These are phyloP conservation scores for Eleutherodactylus coqui DNA, from an alignment of 2,797 vertebrate genomes.

Conservation along the genomic window DNA sequence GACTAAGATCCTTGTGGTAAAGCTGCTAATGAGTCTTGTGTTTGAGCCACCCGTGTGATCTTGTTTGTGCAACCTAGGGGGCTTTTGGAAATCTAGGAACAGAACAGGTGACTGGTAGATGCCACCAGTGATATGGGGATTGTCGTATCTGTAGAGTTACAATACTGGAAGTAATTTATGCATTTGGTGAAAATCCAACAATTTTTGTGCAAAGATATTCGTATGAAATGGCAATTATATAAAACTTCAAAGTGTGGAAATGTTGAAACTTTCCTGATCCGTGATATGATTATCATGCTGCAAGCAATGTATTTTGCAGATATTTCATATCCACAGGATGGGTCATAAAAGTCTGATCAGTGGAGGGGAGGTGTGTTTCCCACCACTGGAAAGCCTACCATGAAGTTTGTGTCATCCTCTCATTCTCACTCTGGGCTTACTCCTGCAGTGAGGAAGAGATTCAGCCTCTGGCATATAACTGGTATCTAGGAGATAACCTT, in stretches of 20 bases:
- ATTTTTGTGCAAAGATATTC: background rate
- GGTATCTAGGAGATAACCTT: no score
- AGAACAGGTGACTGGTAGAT: background rate
- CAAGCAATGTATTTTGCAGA: background rate
- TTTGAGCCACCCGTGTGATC: constrained; percentile 35
- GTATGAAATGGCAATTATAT: background rate
- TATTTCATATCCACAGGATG: background rate
- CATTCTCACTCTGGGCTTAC: no score
- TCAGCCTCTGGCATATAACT: no score
- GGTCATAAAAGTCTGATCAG: no score
- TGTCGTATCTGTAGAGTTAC: constrained; percentile 1
- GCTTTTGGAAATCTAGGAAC: background rate
- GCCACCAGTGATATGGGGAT: background rate
- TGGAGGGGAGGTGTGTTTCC: no score
- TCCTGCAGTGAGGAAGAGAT: no score
- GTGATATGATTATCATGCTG: background rate
- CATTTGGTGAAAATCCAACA: background rate
- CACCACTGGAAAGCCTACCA: no score
- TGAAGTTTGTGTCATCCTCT: no score
- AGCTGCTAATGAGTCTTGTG: constrained; percentile 41
- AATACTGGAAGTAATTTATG: background rate
- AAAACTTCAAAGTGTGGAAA: background rate
- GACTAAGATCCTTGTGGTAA: constrained; percentile 36
- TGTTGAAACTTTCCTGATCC: background rate
- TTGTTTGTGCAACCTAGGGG: constrained; percentile 18